A percentile compares a stretch with the other conserved stretches of the same genome.
phyloP scores from a whole-genome alignment of 1,140 invertebrate species.

The Agrilus planipennis region DNA sequence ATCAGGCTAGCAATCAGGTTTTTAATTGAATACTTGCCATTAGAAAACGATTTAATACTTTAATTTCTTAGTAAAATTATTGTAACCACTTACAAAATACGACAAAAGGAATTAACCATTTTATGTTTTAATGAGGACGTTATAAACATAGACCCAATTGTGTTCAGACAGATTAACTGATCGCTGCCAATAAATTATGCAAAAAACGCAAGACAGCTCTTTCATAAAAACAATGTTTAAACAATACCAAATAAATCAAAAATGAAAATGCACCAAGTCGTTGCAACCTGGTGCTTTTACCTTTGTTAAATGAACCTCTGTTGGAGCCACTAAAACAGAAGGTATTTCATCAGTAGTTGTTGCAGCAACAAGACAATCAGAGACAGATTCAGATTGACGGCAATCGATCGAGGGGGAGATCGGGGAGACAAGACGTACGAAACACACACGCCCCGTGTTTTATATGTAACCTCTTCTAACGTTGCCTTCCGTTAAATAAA shows the following conservation, averaged over 20 bases:
- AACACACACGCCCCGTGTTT: too few species aligned
- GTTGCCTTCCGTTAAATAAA: not conserved
- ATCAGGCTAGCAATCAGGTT: too few species aligned
- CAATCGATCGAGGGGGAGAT: too few species aligned
- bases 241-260: constrained; percentile 18
- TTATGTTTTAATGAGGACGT: not conserved
- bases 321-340: constrained; percentile 33
- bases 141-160: not conserved
- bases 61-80: not conserved
- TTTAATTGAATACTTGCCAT: not conserved
- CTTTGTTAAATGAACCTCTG: constrained; percentile 33
- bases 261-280: constrained; percentile 27
- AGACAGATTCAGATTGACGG: too few species aligned
- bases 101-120: not conserved
- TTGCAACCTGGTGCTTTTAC: constrained; percentile 28
- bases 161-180: not conserved
- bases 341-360: constrained; percentile 27
- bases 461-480: not conserved
- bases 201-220: constrained; percentile 7
- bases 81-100: not conserved
- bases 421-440: too few species aligned
- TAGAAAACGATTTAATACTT: not conserved
- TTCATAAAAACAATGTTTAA: constrained; percentile 15
- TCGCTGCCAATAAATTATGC: not conserved
- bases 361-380: constrained; percentile 16